Percentiles rank a stretch among this genome's conserved stretches.
Evolutionary conservation across 1,140 invertebrate species (phyloP).

Genomic region (Chlorops oryzae): DNA sequence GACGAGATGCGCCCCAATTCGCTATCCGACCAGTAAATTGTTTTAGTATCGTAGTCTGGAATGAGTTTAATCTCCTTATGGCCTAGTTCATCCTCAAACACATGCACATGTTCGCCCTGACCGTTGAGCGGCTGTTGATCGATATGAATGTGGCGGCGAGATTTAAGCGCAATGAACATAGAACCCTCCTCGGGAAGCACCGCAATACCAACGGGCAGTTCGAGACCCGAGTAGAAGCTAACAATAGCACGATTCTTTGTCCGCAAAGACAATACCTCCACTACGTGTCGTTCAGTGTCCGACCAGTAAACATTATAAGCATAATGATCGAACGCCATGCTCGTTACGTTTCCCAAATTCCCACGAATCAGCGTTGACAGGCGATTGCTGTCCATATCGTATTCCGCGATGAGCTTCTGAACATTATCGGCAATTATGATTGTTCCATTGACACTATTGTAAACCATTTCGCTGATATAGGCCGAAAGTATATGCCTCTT

Average conservation of each 20-base stretch:
- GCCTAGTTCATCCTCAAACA: slow-evolving; percentile 51
- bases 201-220: slow-evolving; percentile 56
- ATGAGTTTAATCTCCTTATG: slow-evolving; percentile 31
- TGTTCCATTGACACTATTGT: slow-evolving; percentile 47
- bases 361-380: slow-evolving; percentile 44
- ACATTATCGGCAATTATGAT: slow-evolving; percentile 54
- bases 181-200: slow-evolving; percentile 61
- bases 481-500: slow-evolving; percentile 40
- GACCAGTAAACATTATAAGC: slow-evolving; percentile 63
- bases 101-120: slow-evolving; percentile 43
- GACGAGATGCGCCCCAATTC: slow-evolving; percentile 33
- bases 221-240: slow-evolving; percentile 50
- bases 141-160: slow-evolving; percentile 51
- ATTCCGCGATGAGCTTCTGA: slow-evolving; percentile 44
- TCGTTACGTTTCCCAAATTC: slow-evolving; percentile 53
- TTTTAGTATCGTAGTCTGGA: slow-evolving; percentile 22
- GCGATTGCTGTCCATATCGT: slow-evolving; percentile 44
- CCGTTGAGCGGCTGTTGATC: slow-evolving; percentile 58
- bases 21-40: slow-evolving; percentile 37
- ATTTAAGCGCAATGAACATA: slow-evolving; percentile 60
- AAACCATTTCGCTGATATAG: slow-evolving; percentile 47
- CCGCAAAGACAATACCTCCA: slow-evolving; percentile 56
- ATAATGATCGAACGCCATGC: slow-evolving; percentile 60
- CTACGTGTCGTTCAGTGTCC: slow-evolving; percentile 52
- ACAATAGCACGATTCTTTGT: slow-evolving; percentile 54